Conservation (phyloP, 2,888 invertebrate genomes). For the Cerastis leucographa region DNA sequence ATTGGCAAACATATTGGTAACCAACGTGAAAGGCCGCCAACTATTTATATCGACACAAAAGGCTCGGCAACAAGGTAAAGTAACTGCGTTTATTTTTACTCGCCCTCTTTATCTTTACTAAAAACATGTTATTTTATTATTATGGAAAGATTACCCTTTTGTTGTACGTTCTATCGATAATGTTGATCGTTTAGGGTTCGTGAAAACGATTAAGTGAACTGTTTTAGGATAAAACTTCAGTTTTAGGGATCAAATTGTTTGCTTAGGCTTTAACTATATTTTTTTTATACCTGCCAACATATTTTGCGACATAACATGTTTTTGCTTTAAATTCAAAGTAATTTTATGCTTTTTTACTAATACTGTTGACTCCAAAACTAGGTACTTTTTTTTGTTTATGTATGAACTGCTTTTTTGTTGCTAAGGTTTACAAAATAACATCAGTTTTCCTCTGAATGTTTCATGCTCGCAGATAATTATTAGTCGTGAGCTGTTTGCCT, state of each 20-base stretch:
- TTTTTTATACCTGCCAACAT: not conserved
- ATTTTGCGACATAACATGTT: not conserved
- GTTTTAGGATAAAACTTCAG: conserved; percentile 37
- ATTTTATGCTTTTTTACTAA: not conserved
- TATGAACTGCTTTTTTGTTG: not conserved
- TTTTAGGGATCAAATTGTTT: conserved; percentile 28
- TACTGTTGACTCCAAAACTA: not conserved
- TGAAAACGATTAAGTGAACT: conserved; percentile 31
- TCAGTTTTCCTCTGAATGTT: not conserved
- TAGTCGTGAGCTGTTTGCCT: conserved; percentile 7
- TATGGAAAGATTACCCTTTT: conserved; percentile 42
- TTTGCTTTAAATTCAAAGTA: not conserved
- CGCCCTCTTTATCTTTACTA: conserved; percentile 41
- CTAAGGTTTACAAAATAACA: not conserved
- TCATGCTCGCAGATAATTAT: conserved; percentile 20
- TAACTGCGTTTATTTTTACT: conserved; percentile 47
- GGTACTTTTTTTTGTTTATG: not conserved
- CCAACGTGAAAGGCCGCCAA: conserved; percentile 44
- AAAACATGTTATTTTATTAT: conserved; percentile 56
- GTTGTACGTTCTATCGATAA: conserved; percentile 35
- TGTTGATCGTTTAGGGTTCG: conserved; percentile 30
- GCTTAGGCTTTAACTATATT: not conserved
- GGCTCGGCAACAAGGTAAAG: conserved; percentile 37
- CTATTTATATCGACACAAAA: conserved; percentile 29
- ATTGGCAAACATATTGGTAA: conserved; percentile 49